A percentile compares a stretch with the other conserved stretches of the same genome.
phyloP scores from a whole-genome alignment of 1,140 invertebrate species.

The Megathymus violae region DNA sequence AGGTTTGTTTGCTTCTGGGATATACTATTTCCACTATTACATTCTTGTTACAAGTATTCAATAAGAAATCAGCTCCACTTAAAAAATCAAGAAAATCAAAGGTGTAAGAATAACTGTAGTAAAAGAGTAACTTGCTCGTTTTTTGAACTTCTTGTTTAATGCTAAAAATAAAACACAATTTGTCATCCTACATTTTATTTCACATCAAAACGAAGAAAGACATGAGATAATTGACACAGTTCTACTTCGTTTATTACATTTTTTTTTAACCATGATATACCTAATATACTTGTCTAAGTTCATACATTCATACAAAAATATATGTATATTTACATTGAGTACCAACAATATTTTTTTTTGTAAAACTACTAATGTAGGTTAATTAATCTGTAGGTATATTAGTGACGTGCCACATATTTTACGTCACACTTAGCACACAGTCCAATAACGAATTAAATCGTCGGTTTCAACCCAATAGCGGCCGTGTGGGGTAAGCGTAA shows the following conservation, averaged over 20 bases:
- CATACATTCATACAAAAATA: conserved; percentile 25
- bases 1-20: conserved; percentile 51
- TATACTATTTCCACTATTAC: conserved; percentile 48
- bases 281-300: no score
- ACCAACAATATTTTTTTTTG: no score
- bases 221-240: conserved; percentile 17
- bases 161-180: conserved; percentile 10
- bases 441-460: no score
- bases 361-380: conserved; percentile 12
- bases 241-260: background rate
- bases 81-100: conserved; percentile 31
- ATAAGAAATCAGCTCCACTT: conserved; percentile 5
- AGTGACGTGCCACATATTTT: no score
- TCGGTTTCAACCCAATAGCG: no score
- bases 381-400: no score
- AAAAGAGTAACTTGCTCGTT: background rate
- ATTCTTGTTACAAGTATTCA: conserved; percentile 54
- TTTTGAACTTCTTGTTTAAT: no score
- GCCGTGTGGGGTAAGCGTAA: no score
- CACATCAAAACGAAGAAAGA: conserved; percentile 5
- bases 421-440: no score
- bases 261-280: no score
- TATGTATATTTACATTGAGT: conserved; percentile 3
- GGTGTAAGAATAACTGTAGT: conserved; percentile 13
- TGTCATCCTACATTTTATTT: conserved; percentile 11